Evolutionary conservation across 2,888 invertebrate genomes (phyloP).

Genomic region (Saturnia pavonia): DNA sequence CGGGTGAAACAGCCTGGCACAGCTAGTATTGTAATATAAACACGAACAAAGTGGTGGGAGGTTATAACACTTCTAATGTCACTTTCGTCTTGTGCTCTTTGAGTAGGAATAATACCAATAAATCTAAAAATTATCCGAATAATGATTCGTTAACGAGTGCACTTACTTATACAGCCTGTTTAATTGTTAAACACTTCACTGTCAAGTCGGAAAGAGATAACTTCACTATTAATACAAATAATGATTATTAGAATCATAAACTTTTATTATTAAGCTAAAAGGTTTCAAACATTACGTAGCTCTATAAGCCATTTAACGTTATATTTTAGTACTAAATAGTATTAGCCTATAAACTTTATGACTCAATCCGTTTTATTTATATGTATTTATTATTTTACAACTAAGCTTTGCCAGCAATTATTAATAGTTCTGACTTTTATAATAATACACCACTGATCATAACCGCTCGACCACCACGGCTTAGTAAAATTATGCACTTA

Average conservation of each 20-base stretch:
- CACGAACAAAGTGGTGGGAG: no score
- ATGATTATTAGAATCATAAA: conserved; percentile 2
- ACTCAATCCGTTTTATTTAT: conserved; percentile 8
- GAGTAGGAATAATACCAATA: no score
- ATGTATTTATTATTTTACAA: conserved; percentile 1
- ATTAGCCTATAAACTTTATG: conserved; percentile 9
- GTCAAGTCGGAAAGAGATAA: not conserved
- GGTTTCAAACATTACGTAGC: conserved; percentile 3
- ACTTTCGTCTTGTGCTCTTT: not conserved
- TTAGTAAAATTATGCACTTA: not conserved
- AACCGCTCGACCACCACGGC: not conserved
- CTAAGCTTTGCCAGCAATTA: not conserved
- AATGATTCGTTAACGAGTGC: not conserved
- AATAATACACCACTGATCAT: not conserved
- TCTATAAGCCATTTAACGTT: not conserved
- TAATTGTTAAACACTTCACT: not conserved
- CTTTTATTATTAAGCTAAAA: conserved; percentile 3
- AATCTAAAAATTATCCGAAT: not conserved
- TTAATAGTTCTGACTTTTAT: no score
- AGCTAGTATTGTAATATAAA: no score
- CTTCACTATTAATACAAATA: not conserved
- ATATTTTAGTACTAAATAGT: conserved; percentile 7
- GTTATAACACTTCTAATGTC: no score
- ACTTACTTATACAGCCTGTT: not conserved
- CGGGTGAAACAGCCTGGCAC: no score